phyloP scores from a whole-genome alignment of 2,113 vertebrate species.

The Hystrix cristata region DNA sequence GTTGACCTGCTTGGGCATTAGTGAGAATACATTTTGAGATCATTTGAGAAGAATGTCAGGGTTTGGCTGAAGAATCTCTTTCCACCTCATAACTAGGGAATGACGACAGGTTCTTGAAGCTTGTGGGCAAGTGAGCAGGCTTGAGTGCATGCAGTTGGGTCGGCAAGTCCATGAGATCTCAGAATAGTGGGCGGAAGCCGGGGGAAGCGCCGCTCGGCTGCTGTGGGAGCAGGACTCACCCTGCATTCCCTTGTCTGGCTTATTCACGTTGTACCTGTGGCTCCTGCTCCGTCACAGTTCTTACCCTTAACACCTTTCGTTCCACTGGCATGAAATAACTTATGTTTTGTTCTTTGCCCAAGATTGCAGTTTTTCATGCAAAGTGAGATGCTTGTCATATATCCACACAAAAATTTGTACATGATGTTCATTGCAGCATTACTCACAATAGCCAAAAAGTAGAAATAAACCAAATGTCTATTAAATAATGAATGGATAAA shows the following conservation, averaged over 20 bases:
- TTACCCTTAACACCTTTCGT: background rate
- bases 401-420: background rate
- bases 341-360: background rate
- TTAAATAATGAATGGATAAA: background rate
- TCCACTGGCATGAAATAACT: background rate
- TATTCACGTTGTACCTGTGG: background rate
- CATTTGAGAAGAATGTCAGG: background rate
- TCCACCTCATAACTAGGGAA: background rate
- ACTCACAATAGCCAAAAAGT: background rate
- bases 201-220: accelerated
- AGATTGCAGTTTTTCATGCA: background rate
- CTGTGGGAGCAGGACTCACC: accelerated
- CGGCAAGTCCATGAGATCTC: background rate
- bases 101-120: background rate
- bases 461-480: background rate
- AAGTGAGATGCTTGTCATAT: background rate
- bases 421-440: background rate
- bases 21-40: background rate
- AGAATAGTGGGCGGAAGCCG: background rate
- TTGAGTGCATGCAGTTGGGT: background rate
- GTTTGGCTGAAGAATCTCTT: background rate
- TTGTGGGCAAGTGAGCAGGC: background rate
- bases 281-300: background rate
- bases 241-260: accelerated
- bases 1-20: background rate